phyloP scores from a whole-genome alignment of 2,113 vertebrate species.

The Dendropsophus ebraccatus region DNA sequence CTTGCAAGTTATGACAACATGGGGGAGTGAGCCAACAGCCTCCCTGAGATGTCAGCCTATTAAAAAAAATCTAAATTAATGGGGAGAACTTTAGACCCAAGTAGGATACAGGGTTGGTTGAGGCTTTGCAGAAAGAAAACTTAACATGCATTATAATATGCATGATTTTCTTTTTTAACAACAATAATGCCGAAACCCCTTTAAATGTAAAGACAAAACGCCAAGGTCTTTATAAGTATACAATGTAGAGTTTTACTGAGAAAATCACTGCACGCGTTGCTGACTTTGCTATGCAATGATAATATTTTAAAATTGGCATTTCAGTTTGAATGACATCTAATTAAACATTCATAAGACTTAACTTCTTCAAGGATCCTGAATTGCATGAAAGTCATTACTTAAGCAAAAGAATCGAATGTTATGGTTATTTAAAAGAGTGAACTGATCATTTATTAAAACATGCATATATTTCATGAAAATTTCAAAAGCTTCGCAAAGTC shows the following conservation, averaged over 20 bases:
- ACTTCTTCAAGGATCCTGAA: constrained; percentile 64
- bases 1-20: no score
- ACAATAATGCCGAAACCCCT: neutral
- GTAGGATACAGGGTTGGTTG: no score
- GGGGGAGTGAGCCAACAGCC: no score
- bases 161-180: no score
- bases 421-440: constrained; percentile 63
- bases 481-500: constrained; percentile 63
- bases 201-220: constrained; percentile 51
- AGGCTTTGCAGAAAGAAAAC: no score
- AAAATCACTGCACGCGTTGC: constrained; percentile 68
- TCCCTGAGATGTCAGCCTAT: no score
- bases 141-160: no score
- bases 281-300: constrained; percentile 66
- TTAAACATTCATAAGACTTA: constrained; percentile 68
- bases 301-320: constrained; percentile 68
- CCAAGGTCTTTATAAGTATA: constrained; percentile 69
- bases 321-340: constrained; percentile 69
- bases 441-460: constrained; percentile 67
- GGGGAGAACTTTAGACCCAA: no score
- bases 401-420: constrained; percentile 64
- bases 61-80: no score
- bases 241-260: constrained; percentile 66
- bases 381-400: constrained; percentile 65
- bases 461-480: constrained; percentile 62